Base-by-base conservation (phyloP, 2,888 invertebrate species). In the Xanthia togata region DNA sequence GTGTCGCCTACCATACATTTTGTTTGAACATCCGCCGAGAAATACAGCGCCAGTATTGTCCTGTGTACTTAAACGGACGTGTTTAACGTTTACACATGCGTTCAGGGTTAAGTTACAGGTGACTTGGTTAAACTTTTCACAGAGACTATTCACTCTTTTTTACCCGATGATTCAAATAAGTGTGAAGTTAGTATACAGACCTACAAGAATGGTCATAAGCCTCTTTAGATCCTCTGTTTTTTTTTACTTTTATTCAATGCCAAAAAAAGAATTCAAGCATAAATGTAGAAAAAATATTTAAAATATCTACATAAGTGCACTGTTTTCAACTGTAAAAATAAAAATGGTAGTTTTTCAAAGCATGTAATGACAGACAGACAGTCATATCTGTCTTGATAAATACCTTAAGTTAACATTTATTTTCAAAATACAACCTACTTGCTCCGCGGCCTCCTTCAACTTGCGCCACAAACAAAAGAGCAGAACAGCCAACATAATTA, bases 401-500 rank as follows among this genome's bases (percentile, higher is more conserved):
- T 41, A 63, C 5, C 9, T 41, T 38, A 9, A 17, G 4, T n/a
- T 9, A 63, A 9, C 9, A 11, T 35, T 20, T 64, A 41, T n/a
- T 11, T 41, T 2, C 9, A 41, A 41, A n/a, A 41, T 9, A 41
- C 17, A 41, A 41, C 17, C 64, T 26, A 11, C 5, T 26, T 0
- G 4, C 20, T 9, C 20, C 44, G 84, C 87, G 82, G 0, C 26
- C 47, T 47, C 79, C 64, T 80, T 6, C 79, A 68, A 70, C 71
- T 84, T 82, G 41, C 0, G 83, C 89, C 88, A 60, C 63, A 82
- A 55, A 75, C 64, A 83, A 90, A 91, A 92, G 88, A 92, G 90
- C 89, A 88, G 90, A 90, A 89, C 89, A 89, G 87, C 90, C 89
- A 86, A 92, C 93, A 94, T 94, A 94, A 95, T 95, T 95, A 95